Evolutionary conservation across 2,888 invertebrate species (phyloP), one percentile per base, ranked within the genome.

Genomic region (Hemicrepidius hirtus): DNA sequence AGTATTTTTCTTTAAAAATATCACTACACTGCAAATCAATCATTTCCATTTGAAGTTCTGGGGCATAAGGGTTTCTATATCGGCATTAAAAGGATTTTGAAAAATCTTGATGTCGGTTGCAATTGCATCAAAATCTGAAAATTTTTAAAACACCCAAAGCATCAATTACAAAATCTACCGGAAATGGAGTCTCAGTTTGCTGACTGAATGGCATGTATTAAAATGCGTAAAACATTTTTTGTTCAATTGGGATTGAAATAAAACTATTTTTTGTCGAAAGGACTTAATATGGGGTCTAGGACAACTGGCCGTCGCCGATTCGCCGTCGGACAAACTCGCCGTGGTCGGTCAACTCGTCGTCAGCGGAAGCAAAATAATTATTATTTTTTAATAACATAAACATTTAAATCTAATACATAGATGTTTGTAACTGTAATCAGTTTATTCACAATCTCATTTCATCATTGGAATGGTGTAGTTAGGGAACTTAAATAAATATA

Each of bases 141-240:
- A 37, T 37, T 6, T 37, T 37, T 37, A 37, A 37, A 2, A 1
- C 37, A 6, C 37, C 37, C 37, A 37, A 37, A 6, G 37, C 37
- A 6, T 12, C 37, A 68, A 78, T 76, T 78, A 77, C 75, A 75
- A 76, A 78, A 78, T 76, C 75, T 67, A 77, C 62, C 32, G 79
- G 76, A 78, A 79, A 80, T 60, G 67, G 68, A 74, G 75, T 76
- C 76, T 79, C 76, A 75, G 78, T 80, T 32, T 68, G 57, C 66
- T 74, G 69, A 59, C 73, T 76, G 71, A 80, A 79, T 79, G 71
- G 79, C 76, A 80, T 49, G 67, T 76, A 78, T 74, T n/a, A 71
- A 79, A 76, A 80, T 49, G 67, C 77, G 67, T 77, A 65, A 79
- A 78, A 75, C 68, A 74, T 72, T 77, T 75, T 69, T 68, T 73